These are phyloP conservation scores for Ranitomeya imitator DNA, from an alignment of 2,113 vertebrate genomes.

Conservation along the genomic window DNA sequence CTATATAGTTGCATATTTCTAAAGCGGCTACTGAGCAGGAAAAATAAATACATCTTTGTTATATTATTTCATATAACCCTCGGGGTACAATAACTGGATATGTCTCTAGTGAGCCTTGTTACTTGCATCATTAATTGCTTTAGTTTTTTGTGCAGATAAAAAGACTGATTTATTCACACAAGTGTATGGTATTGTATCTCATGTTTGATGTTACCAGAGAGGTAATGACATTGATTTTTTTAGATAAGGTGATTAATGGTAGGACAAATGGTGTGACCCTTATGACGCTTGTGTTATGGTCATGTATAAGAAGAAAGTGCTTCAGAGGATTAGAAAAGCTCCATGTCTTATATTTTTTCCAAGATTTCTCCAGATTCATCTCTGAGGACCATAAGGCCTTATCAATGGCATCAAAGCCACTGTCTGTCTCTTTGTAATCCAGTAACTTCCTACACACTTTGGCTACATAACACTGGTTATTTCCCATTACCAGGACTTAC, in stretches of 20 bases:
- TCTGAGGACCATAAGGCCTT: too few species aligned
- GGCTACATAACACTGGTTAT: too few species aligned
- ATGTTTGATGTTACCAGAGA: background rate
- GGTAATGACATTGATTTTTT: background rate
- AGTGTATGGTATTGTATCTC: background rate
- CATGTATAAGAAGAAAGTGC: background rate
- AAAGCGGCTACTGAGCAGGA: background rate
- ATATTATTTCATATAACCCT: background rate
- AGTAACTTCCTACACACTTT: too few species aligned
- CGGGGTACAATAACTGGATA: background rate
- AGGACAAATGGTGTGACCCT: background rate
- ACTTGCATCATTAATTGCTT: background rate
- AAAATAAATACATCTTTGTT: background rate
- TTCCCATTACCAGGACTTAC: too few species aligned
- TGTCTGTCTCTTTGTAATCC: too few species aligned
- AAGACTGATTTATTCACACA: background rate
- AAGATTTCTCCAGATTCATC: background rate
- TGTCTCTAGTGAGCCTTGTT: background rate
- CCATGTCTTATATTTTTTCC: background rate
- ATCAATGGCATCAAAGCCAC: too few species aligned
- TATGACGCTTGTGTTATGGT: background rate
- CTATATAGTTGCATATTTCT: background rate
- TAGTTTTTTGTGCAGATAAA: background rate
- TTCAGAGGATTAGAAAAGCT: background rate
- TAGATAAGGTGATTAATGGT: background rate